phyloP scores from a whole-genome alignment of 2,888 invertebrate genomes.

The Drosophila subquinaria region DNA sequence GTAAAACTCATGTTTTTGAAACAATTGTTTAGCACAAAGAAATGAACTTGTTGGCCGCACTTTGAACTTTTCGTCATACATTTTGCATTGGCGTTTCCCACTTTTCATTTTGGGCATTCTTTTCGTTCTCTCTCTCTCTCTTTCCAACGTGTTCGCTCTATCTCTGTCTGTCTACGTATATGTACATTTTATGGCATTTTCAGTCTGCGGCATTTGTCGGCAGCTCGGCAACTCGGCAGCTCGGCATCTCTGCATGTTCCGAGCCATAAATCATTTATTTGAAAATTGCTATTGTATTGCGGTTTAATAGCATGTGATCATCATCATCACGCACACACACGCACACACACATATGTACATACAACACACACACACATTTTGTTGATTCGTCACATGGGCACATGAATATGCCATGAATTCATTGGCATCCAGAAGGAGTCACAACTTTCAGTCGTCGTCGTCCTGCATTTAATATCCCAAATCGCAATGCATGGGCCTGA shows the following conservation, averaged over 20 bases:
- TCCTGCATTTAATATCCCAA: slow-evolving; percentile 70
- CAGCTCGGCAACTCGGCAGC: too few relatives aligned
- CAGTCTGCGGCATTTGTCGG: slow-evolving; percentile 58
- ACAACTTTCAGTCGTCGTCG: slow-evolving; percentile 4
- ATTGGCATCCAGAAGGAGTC: slow-evolving; percentile 45
- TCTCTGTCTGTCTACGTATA: slow-evolving; percentile 20
- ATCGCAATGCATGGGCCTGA: slow-evolving; percentile 45
- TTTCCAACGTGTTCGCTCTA: neutral
- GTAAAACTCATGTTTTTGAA: neutral
- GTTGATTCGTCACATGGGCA: slow-evolving; percentile 49
- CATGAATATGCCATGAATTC: slow-evolving; percentile 58
- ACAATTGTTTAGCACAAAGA: slow-evolving; percentile 15
- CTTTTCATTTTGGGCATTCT: neutral
- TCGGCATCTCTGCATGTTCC: slow-evolving; percentile 49
- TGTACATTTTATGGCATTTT: slow-evolving; percentile 54
- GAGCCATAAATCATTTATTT: slow-evolving; percentile 77
- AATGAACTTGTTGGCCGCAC: slow-evolving; percentile 39
- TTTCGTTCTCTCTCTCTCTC: slow-evolving; percentile 3
- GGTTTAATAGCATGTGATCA: slow-evolving; percentile 79
- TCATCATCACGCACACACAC: slow-evolving; percentile 43
- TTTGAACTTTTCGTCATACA: slow-evolving; percentile 45
- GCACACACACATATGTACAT: slow-evolving; percentile 4
- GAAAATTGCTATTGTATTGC: slow-evolving; percentile 80
- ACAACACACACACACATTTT: slow-evolving; percentile 17
- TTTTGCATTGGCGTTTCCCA: slow-evolving; percentile 21